phyloP scores from a whole-genome alignment of 2,113 vertebrate genomes.

The Malaclemys terrapin region DNA sequence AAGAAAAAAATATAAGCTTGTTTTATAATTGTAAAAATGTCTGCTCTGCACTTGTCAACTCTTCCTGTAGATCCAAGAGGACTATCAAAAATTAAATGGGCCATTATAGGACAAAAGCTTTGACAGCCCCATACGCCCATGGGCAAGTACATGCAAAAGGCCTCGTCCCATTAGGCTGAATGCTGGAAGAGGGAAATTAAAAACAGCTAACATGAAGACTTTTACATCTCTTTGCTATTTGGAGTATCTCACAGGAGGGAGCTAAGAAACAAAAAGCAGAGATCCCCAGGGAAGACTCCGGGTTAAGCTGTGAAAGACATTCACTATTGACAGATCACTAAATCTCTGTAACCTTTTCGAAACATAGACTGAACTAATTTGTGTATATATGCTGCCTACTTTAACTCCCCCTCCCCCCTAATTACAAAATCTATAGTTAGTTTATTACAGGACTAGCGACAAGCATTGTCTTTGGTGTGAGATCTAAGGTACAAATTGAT shows the following conservation, averaged over 20 bases:
- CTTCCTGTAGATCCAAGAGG: background rate
- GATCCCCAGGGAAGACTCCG: background rate
- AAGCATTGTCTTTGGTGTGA: background rate
- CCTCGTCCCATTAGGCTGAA: background rate
- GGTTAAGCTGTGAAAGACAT: background rate
- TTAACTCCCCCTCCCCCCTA: background rate
- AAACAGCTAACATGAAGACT: no score
- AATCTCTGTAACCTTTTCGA: background rate
- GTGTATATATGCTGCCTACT: background rate
- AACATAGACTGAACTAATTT: background rate
- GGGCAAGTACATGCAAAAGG: background rate
- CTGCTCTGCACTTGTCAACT: background rate
- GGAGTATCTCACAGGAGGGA: background rate
- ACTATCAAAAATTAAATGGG: background rate
- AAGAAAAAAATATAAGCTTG: background rate
- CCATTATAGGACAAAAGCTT: background rate
- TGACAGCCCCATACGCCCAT: background rate
- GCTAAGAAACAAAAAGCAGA: background rate
- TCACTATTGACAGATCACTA: background rate
- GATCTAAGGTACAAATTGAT: background rate
- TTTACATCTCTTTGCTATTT: no score
- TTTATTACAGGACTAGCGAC: background rate
- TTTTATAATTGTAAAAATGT: background rate
- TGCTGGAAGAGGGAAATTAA: no score
- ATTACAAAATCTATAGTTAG: background rate